Percentiles rank a stretch among this genome's conserved stretches.
These are phyloP conservation scores for Trichosurus vulpecula DNA, from an alignment of 2,797 vertebrate genomes.

Conservation along the genomic window DNA sequence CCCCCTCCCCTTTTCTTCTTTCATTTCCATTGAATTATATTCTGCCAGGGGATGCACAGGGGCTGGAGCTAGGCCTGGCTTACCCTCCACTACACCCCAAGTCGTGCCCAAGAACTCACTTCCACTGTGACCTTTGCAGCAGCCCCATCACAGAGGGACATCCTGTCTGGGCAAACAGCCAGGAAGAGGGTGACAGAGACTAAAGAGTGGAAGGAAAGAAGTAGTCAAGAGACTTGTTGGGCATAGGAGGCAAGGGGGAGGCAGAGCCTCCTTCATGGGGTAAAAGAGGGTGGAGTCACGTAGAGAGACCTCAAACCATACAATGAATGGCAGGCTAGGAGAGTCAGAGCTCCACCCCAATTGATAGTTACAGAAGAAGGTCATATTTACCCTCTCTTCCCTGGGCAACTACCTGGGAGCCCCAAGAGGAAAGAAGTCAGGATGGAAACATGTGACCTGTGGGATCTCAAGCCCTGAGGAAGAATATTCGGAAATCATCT, in stretches of 20 bases:
- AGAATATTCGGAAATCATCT: background rate
- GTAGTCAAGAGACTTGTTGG: slow-evolving; percentile 58
- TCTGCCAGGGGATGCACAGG: background rate
- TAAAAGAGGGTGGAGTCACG: background rate
- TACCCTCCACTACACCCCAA: slow-evolving; percentile 17
- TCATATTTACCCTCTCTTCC: background rate
- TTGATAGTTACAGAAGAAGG: background rate
- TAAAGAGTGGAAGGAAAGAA: slow-evolving; percentile 69
- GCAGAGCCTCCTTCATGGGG: background rate
- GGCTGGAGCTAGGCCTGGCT: background rate
- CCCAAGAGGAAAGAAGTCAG: background rate
- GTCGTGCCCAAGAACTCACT: slow-evolving; percentile 57
- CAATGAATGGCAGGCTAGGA: background rate
- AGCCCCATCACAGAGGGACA: slow-evolving; percentile 67
- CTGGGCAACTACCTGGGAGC: background rate
- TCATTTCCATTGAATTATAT: background rate
- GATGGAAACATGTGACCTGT: background rate
- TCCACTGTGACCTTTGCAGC: slow-evolving; percentile 67
- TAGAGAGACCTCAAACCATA: background rate
- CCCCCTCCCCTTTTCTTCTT: slow-evolving; percentile 17
- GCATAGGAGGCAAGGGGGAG: background rate
- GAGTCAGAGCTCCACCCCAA: background rate
- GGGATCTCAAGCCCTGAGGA: background rate
- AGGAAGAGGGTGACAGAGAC: slow-evolving; percentile 65
- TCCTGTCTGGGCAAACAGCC: slow-evolving; percentile 49